phyloP scores from a whole-genome alignment of 2,113 vertebrate species.

The Calcarius ornatus region DNA sequence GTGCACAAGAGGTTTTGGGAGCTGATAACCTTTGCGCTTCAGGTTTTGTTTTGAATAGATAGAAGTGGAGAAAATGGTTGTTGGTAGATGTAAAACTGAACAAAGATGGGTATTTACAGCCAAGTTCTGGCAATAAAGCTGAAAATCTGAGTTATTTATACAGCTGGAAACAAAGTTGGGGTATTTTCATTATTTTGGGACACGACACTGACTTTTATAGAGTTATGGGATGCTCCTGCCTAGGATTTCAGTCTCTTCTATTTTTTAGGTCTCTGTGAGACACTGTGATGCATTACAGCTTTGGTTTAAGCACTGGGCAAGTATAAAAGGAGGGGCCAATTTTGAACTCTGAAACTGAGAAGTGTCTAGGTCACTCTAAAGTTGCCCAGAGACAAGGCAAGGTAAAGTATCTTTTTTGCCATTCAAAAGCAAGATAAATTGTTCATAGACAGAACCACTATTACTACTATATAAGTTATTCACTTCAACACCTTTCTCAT shows the following conservation, averaged over 20 bases:
- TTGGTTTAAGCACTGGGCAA: not conserved
- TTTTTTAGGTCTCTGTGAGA: not conserved
- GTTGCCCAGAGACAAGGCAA: not conserved
- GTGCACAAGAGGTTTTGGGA: not conserved
- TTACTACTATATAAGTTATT: conserved; percentile 40
- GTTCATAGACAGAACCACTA: not conserved
- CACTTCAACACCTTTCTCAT: conserved; percentile 55
- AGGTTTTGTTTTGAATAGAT: conserved; percentile 1
- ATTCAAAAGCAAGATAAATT: conserved; percentile 34
- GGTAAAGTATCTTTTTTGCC: not conserved
- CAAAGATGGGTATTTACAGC: not conserved
- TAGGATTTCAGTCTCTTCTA: conserved; percentile 3
- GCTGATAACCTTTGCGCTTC: conserved; percentile 15
- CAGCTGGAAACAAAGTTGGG: not conserved
- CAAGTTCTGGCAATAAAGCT: not conserved
- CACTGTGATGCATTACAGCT: not conserved
- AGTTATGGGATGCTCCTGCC: not conserved
- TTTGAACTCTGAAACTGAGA: not conserved
- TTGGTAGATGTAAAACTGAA: not conserved
- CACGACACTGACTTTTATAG: not conserved
- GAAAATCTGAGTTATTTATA: conserved; percentile 11
- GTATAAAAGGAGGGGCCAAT: not conserved
- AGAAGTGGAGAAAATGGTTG: not conserved
- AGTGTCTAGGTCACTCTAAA: conserved; percentile 1
- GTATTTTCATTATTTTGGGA: not conserved